Percentiles rank a stretch among this genome's conserved stretches.
phyloP scores from a whole-genome alignment of 2,797 vertebrate genomes.

The Enteromius treurensis region DNA sequence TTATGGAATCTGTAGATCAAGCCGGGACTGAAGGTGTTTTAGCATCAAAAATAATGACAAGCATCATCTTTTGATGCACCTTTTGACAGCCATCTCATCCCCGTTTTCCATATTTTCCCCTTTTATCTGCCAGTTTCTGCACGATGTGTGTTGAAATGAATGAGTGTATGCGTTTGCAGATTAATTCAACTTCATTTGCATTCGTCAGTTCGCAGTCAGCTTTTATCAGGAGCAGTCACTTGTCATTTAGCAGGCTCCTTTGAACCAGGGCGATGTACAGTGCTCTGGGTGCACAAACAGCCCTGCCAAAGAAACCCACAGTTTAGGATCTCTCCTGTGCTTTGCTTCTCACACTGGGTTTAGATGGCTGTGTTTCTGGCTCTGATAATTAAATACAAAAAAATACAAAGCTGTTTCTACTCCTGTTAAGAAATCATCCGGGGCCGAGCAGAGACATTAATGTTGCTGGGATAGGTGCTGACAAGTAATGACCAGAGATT shows the following conservation, averaged over 20 bases:
- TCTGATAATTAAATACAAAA: neutral
- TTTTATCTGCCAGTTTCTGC: constrained; percentile 11
- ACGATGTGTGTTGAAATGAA: neutral
- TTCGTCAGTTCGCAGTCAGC: constrained; percentile 23
- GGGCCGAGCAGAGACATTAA: neutral
- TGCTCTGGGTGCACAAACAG: constrained; percentile 16
- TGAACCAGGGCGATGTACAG: constrained; percentile 30
- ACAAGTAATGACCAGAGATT: neutral
- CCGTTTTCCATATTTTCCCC: neutral
- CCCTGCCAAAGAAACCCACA: neutral
- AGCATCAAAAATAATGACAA: neutral
- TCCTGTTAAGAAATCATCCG: neutral
- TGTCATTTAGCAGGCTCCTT: constrained; percentile 35
- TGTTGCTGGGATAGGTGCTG: neutral
- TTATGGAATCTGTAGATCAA: neutral
- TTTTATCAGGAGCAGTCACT: constrained; percentile 35
- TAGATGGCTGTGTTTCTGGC: constrained; percentile 2
- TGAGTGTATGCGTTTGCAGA: neutral
- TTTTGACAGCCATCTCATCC: constrained; percentile 20
- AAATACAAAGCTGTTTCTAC: neutral
- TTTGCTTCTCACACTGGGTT: neutral
- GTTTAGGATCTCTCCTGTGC: neutral
- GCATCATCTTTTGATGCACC: constrained; percentile 8
- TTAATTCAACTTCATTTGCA: constrained; percentile 42
- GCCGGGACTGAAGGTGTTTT: constrained; percentile 2